Evolutionary conservation across 2,797 vertebrate genomes (phyloP), one percentile per base, ranked within the genome.

Genomic region (Neosilurus hyrtlii): DNA sequence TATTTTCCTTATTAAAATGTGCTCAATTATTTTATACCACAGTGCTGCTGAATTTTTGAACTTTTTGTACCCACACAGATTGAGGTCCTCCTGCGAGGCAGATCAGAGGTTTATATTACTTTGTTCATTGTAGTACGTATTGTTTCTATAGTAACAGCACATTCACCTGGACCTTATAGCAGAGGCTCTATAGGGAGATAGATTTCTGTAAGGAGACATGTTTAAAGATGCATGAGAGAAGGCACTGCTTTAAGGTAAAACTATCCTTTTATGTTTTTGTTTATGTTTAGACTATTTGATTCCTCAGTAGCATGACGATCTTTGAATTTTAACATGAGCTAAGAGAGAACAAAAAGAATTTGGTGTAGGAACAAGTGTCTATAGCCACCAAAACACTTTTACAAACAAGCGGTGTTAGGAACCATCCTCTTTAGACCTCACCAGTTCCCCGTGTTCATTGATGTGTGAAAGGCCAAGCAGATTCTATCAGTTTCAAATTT

Each of bases 61-160:
- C 52, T 30, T 54, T 73, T 56, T 35, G n/a, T 26, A 26, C 10
- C 14, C n/a, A 35, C 74, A 49, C 26, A 76, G 18, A 30, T 30
- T 9, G 10, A 54, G 43, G 30, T 75, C 18, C 18, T 61, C 35
- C 57, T n/a, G 12, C 11, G 61, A 61, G 12, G 20, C 20, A 59
- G 37, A 59, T 20, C 26, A 15, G 26, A 59, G 56, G 30, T 26
- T 62, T 49, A 14, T 63, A 77, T 51, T 63, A 18, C 43, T 77
- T 57, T 24, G n/a, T 59, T 63, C 22, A 63, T 51, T 77, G n/a
- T 75, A 30, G 4, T 54, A 54, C 24, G n/a, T 43, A 77, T 77
- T 51, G 37, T 77, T 63, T 77, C 75, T 77, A 77, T 77, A 62
- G 75, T 49, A 62, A 77, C 59, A 62, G 35, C 35, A 49, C 22